Base-by-base conservation (phyloP, 2,113 vertebrate species). In the Sinocyclocheilus rhinocerous region DNA sequence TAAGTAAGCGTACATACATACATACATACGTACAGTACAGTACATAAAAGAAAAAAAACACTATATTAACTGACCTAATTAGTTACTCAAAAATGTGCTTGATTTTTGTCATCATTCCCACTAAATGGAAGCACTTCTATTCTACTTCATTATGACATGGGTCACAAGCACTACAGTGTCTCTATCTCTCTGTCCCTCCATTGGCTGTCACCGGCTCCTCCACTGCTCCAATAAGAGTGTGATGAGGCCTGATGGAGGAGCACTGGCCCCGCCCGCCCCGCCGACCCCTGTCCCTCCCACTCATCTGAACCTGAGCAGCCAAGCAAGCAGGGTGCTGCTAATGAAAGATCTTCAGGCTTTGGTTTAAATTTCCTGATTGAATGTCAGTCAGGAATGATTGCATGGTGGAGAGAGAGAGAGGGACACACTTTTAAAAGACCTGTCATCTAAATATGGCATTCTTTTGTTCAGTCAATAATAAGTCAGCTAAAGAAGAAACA, bases 321-420 rank as follows among this genome's bases (percentile, higher is more conserved):
- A 93, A 92, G 94, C 94, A 94, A 94, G 94, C 93, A 90, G 90
- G 92, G 92, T 87, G 90, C 88, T 78, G 84, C 93, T 94, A 95
- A 94, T 94, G 94, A 94, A 95, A 94, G 92, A 93, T 91, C 93
- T 91, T 94, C 94, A 92, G 93, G 92, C 93, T 92, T 93, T 91
- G 91, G 91, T 95, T 95, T 94, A 93, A 92, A 93, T 94, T 93
- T 92, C 92, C 93, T 95, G 94, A 95, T 95, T 94, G 93, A 95
- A 92, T 94, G 94, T 95, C 95, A 95, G 91, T 94, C 94, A 95
- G 91, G 93, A 95, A 94, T 94, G 93, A 94, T 94, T 95, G 92
- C 89, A 87, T 93, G 93, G 91, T 91, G 76, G 89, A 90, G 92
- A 9, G 92, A 9, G 91, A n/a, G 36, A 72, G 9, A 45, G 20